Evolutionary conservation across 30 jellyfish, hydroid and myxozoan species (phyloP), one percentile per base, ranked within the genome.

Genomic region (Hydra vulgaris): DNA sequence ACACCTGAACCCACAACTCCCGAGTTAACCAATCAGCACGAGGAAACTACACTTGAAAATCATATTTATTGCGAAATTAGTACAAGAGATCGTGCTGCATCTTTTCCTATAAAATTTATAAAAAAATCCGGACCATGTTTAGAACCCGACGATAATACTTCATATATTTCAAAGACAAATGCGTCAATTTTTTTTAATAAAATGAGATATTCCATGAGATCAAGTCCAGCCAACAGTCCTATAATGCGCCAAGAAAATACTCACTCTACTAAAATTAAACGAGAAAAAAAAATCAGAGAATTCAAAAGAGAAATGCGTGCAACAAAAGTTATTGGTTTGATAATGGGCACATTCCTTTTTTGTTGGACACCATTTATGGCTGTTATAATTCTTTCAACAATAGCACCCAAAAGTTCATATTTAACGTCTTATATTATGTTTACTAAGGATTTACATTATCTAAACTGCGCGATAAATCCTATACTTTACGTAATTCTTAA

Each of bases 331-430:
- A 79, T 90, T 0, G 96, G 92, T 19, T 27, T 81, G 21, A 79
- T 86, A 26, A 79, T 90, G 71, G 97, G 97, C 8, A 79, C 97
- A 27, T 90, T 90, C 61, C 84, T 90, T 1, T 1, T 82, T 19
- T 82, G 90, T 15, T 90, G 97, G 97, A 82, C 95, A 26, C 97
- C 97, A 0, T 90, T 90, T 78, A 90, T 90, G 96, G 70, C 83
- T 18, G 88, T 86, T 18, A 90, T 90, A 16, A 40, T 82, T 61
- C 20, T 90, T 71, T 8, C 53, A 53, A 75, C 87, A 27, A 66
- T 86, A 66, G 74, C 68, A 7, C n/a, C n/a, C n/a, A 76, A 78
- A 8, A 52, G 68, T 15, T 27, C 8, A 12, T 86, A 77, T 17
- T 52, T 81, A 18, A 26, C 86, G 86, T 61, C 77, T 7, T 52